Evolutionary conservation across 2,797 vertebrate genomes (phyloP).

Genomic region (Pangasius larnaudii): DNA sequence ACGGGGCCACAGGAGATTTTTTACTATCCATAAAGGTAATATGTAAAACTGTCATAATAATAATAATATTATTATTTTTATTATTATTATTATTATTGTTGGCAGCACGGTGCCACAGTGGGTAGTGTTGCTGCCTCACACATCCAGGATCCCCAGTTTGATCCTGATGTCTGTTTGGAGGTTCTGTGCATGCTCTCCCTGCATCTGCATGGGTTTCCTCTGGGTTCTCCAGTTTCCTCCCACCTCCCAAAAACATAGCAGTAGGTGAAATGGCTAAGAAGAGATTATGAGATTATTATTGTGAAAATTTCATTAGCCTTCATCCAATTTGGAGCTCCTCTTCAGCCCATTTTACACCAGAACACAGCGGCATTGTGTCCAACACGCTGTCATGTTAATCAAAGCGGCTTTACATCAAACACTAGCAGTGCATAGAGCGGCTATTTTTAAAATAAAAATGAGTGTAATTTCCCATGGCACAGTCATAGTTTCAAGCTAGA

Average conservation of each 20-base stretch:
- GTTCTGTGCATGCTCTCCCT: background rate
- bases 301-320: background rate
- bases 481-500: background rate
- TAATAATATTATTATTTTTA: background rate
- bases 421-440: background rate
- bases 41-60: background rate
- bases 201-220: background rate
- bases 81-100: background rate
- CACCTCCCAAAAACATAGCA: background rate
- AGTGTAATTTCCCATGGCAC: background rate
- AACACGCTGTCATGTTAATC: background rate
- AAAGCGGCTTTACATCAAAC: constrained; percentile 13
- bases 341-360: background rate
- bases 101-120: background rate
- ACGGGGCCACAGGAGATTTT: background rate
- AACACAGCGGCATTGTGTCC: background rate
- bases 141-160: background rate
- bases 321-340: background rate
- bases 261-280: background rate
- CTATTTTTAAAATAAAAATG: background rate
- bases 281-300: background rate
- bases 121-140: background rate
- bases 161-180: background rate
- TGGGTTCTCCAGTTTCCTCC: background rate
- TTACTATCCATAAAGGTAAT: background rate